These are phyloP conservation scores for Dromococcyx pavoninus DNA, from an alignment of 2,797 vertebrate species.

Conservation along the genomic window DNA sequence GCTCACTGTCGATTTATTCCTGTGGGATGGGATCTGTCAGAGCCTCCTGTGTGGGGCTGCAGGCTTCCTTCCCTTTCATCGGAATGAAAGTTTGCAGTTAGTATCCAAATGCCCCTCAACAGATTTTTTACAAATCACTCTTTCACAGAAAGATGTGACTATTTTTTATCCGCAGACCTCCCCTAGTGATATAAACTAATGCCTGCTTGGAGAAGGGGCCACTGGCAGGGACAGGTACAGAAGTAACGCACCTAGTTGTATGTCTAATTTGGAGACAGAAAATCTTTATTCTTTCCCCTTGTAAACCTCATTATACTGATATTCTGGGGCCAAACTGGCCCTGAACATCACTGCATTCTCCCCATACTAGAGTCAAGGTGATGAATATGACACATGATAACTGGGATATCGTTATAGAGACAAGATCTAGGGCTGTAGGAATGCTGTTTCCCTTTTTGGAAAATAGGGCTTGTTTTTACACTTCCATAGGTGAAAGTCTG, in stretches of 20 bases:
- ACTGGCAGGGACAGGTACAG: not conserved
- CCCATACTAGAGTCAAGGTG: accelerated
- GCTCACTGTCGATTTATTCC: accelerated
- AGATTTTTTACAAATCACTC: not conserved
- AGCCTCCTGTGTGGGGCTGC: accelerated
- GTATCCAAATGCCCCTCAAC: not conserved
- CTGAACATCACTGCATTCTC: not conserved
- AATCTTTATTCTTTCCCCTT: accelerated
- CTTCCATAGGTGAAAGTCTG: not conserved
- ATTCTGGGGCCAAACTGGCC: not conserved
- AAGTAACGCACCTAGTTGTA: accelerated
- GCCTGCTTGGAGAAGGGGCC: not conserved
- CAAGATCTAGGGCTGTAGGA: not conserved
- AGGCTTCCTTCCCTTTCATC: not conserved
- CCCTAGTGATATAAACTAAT: not conserved
- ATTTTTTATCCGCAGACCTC: not conserved
- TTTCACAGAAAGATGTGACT: not conserved
- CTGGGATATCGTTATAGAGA: not conserved
- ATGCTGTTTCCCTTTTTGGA: not conserved
- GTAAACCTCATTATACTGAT: not conserved
- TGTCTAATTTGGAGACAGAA: not conserved
- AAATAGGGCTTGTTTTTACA: not conserved
- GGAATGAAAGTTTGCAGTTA: not conserved
- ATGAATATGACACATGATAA: accelerated
- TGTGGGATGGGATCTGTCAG: not conserved